phyloP scores from a whole-genome alignment of 2,888 invertebrate genomes.

The Drosophila imparisetae region DNA sequence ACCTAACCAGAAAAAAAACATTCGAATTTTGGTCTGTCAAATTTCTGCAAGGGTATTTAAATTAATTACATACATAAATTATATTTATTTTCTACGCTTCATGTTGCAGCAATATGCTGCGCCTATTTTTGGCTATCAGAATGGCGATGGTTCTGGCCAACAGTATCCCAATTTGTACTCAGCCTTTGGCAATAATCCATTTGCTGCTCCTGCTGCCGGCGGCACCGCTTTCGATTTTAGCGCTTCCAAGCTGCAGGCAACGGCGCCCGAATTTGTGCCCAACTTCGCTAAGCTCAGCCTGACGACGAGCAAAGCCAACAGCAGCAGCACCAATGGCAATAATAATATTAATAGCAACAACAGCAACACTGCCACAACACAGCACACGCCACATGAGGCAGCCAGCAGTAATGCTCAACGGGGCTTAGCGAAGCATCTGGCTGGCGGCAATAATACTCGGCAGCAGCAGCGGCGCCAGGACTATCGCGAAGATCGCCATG shows the following conservation, averaged over 20 bases:
- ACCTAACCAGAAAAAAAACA: not conserved
- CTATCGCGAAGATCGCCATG: constrained; percentile 54
- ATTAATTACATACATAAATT: not conserved
- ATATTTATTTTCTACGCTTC: not conserved
- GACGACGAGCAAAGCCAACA: constrained; percentile 3
- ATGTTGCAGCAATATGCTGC: constrained; percentile 36
- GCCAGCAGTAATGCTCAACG: constrained; percentile 17
- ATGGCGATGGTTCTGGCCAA: constrained; percentile 38
- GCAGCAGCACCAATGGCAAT: constrained; percentile 21
- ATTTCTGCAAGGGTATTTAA: not conserved
- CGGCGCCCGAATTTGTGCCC: constrained; percentile 84
- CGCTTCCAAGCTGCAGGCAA: constrained; percentile 80
- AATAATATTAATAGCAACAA: constrained; percentile 43
- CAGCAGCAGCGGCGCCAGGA: constrained; percentile 55
- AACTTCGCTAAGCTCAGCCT: constrained; percentile 78
- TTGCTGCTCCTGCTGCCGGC: constrained; percentile 51
- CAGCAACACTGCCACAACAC: constrained; percentile 63
- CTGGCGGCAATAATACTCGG: constrained; percentile 21
- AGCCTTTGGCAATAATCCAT: constrained; percentile 73
- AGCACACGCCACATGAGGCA: constrained; percentile 15
- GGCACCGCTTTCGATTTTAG: constrained; percentile 66
- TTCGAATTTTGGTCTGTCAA: not conserved
- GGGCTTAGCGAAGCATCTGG: constrained; percentile 15
- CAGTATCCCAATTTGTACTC: constrained; percentile 53
- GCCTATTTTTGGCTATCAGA: constrained; percentile 35